Conservation (phyloP, 2,113 vertebrate species). For the Pseudopodoces humilis region DNA sequence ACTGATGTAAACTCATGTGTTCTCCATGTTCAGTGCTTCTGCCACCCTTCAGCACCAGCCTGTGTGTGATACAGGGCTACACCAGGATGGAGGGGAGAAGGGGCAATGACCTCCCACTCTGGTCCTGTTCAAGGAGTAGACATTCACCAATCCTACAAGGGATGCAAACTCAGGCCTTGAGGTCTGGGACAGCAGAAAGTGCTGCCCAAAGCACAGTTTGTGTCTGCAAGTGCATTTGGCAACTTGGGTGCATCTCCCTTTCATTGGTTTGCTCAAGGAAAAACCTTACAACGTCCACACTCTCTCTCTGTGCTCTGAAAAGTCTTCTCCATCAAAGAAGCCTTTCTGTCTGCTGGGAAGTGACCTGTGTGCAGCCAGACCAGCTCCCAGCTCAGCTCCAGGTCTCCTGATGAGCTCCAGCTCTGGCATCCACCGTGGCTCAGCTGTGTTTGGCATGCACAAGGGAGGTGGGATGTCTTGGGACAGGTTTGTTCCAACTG, state of each 20-base stretch:
- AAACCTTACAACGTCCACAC: rapidly evolving
- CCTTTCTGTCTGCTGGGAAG: background rate
- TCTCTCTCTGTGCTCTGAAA: background rate
- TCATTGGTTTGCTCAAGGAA: background rate
- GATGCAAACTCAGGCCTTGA: background rate
- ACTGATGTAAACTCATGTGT: background rate
- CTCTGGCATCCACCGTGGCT: background rate
- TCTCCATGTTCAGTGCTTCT: background rate
- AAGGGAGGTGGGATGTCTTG: background rate
- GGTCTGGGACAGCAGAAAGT: background rate
- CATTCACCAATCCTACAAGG: background rate
- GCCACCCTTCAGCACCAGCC: background rate
- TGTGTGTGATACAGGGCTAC: background rate
- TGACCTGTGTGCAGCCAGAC: background rate
- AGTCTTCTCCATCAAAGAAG: background rate
- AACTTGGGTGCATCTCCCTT: background rate
- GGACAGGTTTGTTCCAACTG: conserved; percentile 10
- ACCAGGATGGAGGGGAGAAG: background rate
- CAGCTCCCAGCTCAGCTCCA: background rate
- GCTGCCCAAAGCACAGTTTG: background rate
- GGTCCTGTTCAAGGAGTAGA: background rate
- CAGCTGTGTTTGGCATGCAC: background rate
- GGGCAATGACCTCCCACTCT: background rate
- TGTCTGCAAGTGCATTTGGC: background rate
- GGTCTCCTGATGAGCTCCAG: rapidly evolving